Evolutionary conservation across 2,888 invertebrate genomes (phyloP).

Genomic region (Hartigia nigra): DNA sequence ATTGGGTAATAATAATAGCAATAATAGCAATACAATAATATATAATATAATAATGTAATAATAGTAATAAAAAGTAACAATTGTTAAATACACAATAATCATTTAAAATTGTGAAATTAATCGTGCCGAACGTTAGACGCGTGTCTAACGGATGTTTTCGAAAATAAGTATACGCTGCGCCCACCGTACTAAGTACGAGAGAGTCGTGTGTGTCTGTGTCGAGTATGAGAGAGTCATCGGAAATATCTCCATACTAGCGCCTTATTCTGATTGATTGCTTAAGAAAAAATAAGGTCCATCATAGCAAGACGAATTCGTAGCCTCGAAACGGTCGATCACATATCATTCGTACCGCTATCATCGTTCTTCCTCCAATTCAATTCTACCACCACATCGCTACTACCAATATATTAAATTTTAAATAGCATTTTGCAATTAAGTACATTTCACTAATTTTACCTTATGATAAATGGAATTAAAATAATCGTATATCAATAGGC

Average conservation of each 20-base stretch:
- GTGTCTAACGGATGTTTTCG: neutral
- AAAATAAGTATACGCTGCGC: constrained; percentile 1
- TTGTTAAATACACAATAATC: constrained; percentile 43
- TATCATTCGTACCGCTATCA: neutral
- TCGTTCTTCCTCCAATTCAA: constrained; percentile 7
- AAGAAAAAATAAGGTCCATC: neutral
- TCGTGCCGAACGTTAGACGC: constrained; percentile 31
- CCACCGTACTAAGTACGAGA: neutral
- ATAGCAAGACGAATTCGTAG: neutral
- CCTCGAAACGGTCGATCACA: constrained; percentile 1
- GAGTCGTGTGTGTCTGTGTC: neutral
- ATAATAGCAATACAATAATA: constrained; percentile 28
- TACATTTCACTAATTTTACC: constrained; percentile 35
- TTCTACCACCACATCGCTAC: constrained; percentile 40
- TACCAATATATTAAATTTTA: constrained; percentile 43
- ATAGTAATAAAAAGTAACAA: constrained; percentile 49
- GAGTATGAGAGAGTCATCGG: neutral
- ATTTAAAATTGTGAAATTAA: constrained; percentile 32
- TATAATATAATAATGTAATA: constrained; percentile 39
- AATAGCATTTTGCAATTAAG: constrained; percentile 40
- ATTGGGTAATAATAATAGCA: constrained; percentile 17
- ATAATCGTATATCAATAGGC: constrained; percentile 20
- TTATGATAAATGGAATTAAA: constrained; percentile 33
- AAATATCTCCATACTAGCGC: neutral
- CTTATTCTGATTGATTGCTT: neutral